Conservation (phyloP, 2,113 vertebrate species). For the Lasiurus cinereus region DNA sequence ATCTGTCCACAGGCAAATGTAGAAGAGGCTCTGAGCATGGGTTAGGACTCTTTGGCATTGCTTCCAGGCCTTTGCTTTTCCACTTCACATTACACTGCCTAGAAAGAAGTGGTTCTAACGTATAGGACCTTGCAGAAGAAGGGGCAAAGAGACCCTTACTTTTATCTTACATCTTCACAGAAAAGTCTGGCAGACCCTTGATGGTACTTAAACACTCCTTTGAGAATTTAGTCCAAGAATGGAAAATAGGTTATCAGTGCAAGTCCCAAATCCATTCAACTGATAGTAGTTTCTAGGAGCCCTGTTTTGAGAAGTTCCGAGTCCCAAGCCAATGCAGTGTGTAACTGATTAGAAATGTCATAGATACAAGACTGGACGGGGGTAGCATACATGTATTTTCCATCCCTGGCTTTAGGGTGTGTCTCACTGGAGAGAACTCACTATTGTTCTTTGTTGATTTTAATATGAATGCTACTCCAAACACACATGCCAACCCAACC, state of each 20-base stretch:
- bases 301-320: constrained; percentile 35
- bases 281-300: not conserved
- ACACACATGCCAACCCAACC: not conserved
- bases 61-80: constrained; percentile 42
- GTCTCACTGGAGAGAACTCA: not conserved
- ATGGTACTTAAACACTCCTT: not conserved
- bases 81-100: not conserved
- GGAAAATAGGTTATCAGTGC: not conserved
- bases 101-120: not conserved
- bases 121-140: not conserved
- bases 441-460: not conserved
- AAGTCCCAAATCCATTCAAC: constrained; percentile 21
- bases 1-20: not conserved
- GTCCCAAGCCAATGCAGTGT: not conserved
- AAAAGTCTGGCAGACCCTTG: constrained; percentile 9
- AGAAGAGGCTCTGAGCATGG: constrained; percentile 23
- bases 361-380: not conserved
- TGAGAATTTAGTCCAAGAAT: constrained; percentile 46
- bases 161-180: not conserved
- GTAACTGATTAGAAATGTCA: not conserved
- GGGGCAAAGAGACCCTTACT: not conserved
- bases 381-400: not conserved
- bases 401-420: not conserved
- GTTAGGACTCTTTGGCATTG: not conserved
- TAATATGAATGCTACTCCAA: not conserved